These are phyloP conservation scores for Anthopleura xanthogrammica DNA, from an alignment of 92 coral and sea anemone species.

Conservation along the genomic window DNA sequence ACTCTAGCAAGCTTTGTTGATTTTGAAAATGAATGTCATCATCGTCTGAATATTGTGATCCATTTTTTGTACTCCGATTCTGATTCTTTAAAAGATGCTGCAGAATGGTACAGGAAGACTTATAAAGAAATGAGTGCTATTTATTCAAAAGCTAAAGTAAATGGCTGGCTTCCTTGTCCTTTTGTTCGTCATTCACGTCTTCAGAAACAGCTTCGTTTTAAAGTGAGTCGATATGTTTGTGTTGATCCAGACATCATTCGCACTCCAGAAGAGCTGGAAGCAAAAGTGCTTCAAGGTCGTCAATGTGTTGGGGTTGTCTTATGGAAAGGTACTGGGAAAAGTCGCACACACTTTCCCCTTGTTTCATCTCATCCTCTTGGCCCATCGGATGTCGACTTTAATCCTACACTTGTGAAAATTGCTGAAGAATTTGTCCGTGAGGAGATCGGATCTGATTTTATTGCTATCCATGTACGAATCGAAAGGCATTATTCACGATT, in stretches of 20 bases:
- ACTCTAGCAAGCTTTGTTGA: constrained; percentile 65
- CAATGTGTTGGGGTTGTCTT: constrained; percentile 86
- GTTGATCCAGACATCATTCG: constrained; percentile 92
- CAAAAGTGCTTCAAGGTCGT: constrained; percentile 74
- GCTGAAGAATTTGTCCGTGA: constrained; percentile 67
- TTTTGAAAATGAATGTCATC: constrained; percentile 73
- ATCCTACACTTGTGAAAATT: constrained; percentile 60
- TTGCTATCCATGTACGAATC: constrained; percentile 89
- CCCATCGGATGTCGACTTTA: constrained; percentile 78
- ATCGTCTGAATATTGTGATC: constrained; percentile 75
- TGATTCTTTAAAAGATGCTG: constrained; percentile 60
- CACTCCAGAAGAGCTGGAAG: constrained; percentile 71
- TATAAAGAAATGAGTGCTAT: constrained; percentile 59
- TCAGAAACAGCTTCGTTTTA: constrained; percentile 80
- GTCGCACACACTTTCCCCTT: constrained; percentile 74
- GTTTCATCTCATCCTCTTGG: constrained; percentile 52
- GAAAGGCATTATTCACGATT: constrained; percentile 82
- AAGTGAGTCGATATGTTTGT: constrained; percentile 89
- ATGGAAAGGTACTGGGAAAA: constrained; percentile 88
- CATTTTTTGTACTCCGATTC: constrained; percentile 74
- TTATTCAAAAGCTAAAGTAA: constrained; percentile 55
- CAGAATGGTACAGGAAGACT: constrained; percentile 75
- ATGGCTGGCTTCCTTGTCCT: constrained; percentile 88
- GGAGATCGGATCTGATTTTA: constrained; percentile 57
- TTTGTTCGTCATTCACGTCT: constrained; percentile 79